Conservation (phyloP, 2,113 vertebrate species). For the Merops nubicus region DNA sequence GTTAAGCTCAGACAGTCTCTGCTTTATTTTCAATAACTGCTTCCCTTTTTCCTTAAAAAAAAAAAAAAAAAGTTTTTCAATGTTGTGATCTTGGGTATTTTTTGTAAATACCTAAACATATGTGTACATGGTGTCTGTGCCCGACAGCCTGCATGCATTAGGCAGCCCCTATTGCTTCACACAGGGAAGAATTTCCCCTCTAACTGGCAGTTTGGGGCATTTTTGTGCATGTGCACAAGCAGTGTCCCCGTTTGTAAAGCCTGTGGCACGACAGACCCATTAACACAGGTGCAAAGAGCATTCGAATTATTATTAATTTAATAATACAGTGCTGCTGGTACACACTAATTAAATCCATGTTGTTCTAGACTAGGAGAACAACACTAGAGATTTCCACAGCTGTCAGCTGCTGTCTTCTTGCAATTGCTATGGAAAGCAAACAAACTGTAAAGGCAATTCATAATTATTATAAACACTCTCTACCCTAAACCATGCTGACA, state of each 20-base stretch:
- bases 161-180: not conserved
- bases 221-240: fast-evolving
- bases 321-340: not conserved
- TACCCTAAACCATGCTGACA: constrained; percentile 61
- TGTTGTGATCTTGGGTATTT: not conserved
- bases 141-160: not conserved
- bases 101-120: not conserved
- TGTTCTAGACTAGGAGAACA: not conserved
- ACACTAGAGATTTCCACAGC: constrained; percentile 30
- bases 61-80: not conserved
- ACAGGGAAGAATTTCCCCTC: not conserved
- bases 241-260: not conserved
- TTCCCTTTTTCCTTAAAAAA: not conserved
- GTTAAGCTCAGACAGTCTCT: not conserved
- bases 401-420: constrained; percentile 53
- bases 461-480: constrained; percentile 62
- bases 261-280: not conserved
- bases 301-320: constrained; percentile 47
- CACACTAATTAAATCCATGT: constrained; percentile 22
- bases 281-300: constrained; percentile 56
- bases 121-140: not conserved
- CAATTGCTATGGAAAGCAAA: constrained; percentile 64
- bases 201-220: not conserved
- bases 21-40: not conserved
- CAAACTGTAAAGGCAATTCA: constrained; percentile 58